Evolutionary conservation across 2,113 vertebrate species (phyloP).

Genomic region (Lophura nycthemera): DNA sequence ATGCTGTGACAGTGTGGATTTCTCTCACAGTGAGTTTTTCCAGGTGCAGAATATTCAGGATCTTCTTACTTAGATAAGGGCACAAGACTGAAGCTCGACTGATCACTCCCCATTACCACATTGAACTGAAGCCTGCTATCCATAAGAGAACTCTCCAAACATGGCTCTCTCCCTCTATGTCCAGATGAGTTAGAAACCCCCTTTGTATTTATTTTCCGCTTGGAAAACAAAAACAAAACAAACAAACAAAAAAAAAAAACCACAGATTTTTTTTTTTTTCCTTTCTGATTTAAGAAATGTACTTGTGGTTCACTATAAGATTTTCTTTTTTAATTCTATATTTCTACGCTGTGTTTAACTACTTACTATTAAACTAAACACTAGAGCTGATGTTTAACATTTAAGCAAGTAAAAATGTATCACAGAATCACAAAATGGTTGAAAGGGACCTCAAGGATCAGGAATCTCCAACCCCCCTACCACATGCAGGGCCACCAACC

Average conservation of each 20-base stretch:
- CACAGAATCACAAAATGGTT: too few relatives aligned
- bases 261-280: neutral
- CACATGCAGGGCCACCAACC: too few relatives aligned
- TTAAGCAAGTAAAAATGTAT: neutral
- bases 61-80: neutral
- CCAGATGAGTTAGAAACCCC: slow-evolving; percentile 33
- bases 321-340: neutral
- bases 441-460: too few relatives aligned
- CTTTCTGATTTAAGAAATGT: neutral
- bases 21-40: neutral
- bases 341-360: neutral
- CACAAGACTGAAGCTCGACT: neutral
- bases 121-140: neutral
- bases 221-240: neutral
- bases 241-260: neutral
- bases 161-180: neutral
- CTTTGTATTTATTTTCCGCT: neutral
- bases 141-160: neutral
- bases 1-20: neutral
- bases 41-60: neutral
- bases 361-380: neutral
- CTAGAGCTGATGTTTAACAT: neutral
- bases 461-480: too few relatives aligned
- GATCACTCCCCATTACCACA: neutral
- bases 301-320: neutral